Base-by-base conservation (phyloP, 2,888 invertebrate species). In the Nemoura dubitans region DNA sequence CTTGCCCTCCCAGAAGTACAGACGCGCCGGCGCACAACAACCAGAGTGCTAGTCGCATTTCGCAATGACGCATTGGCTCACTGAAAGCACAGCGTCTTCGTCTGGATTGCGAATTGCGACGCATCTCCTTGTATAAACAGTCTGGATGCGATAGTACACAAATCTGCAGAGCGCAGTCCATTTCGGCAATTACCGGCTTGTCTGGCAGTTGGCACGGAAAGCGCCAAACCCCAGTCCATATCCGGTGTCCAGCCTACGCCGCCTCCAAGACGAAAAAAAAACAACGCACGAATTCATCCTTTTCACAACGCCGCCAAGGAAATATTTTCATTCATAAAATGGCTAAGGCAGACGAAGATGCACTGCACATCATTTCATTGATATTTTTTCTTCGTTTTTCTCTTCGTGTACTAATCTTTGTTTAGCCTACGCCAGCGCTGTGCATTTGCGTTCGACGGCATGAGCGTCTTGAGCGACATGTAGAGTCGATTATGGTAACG, bases 281-380 rank as follows among this genome's bases (percentile, higher is more conserved):
- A 6, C 36, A 36, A 36, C 36, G 36, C n/a, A 36, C 36, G 36
- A 36, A 36, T 6, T n/a, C n/a, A 36, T 10, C 36, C 36, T 36
- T 36, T 36, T 36, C 3, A 36, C 36, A 10, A 36, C 10, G 36
- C 59, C 59, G 59, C 59, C 59, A 59, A 59, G 59, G 14, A 7
- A 59, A 59, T 36, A n/a, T 59, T 59, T 59, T 59, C 59, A 59
- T 59, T 59, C 59, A 59, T 59, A 21, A 59, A 59, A 59, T 59
- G 16, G 59, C 36, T 21, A 59, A 2, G 6, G 14, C 6, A 59
- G 21, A 59, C 16, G 1, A 59, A 59, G 5, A 10, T 10, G 59
- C 59, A 59, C 3, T 21, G 59, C 59, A 59, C 10, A 59, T 59
- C 59, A 59, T 59, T 59, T 21, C 59, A 1, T 59, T 59, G 36